Base-by-base conservation (phyloP, 2,113 vertebrate species). In the Dicrurus megarhynchus region DNA sequence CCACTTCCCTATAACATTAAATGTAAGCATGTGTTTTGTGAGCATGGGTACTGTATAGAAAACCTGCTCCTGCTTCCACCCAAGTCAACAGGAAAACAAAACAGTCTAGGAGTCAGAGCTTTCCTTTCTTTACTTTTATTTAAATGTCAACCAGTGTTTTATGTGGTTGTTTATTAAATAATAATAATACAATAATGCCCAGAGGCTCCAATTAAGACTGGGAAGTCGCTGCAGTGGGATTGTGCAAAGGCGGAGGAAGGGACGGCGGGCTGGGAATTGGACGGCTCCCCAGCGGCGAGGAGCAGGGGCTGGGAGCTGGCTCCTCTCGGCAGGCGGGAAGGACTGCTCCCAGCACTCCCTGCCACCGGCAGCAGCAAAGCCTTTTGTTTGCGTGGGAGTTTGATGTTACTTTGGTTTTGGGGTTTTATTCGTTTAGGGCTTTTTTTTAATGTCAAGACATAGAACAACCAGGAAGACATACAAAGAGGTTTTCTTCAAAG, bases 121-220 rank as follows among this genome's bases (percentile, higher is more conserved):
- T 90, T 83, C 78, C 91, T 93, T 85, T 96, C 91, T 93, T 88
- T 85, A 80, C 85, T 85, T 77, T 93, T 95, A 84, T 92, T 94
- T 94, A 93, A 96, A 94, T 60, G 90, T 44, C 92, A 93, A 76
- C 35, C 81, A 78, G 52, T 42, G 71, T 86, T 93, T 96, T 78
- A 94, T 95, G 92, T 95, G 96, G 95, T 75, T 90, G 85, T 92
- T 94, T 93, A 95, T 96, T 93, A 95, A 96, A 89, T 90, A 96
- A 94, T 89, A 95, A 87, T 89, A 94, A 69, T 3, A 90, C 90
- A 96, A 94, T 94, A 77, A 93, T 84, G 85, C 85, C 92, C 95
- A 86, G 88, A 92, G 93, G 95, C 83, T 93, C 76, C 95, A 95
- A 87, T 95, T 95, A 96, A 67, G 92, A 84, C 60, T 30, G 95